Percentiles rank a stretch among this genome's conserved stretches.
Evolutionary conservation across 1,140 invertebrate genomes (phyloP).

Genomic region (Wasmannia auropunctata): DNA sequence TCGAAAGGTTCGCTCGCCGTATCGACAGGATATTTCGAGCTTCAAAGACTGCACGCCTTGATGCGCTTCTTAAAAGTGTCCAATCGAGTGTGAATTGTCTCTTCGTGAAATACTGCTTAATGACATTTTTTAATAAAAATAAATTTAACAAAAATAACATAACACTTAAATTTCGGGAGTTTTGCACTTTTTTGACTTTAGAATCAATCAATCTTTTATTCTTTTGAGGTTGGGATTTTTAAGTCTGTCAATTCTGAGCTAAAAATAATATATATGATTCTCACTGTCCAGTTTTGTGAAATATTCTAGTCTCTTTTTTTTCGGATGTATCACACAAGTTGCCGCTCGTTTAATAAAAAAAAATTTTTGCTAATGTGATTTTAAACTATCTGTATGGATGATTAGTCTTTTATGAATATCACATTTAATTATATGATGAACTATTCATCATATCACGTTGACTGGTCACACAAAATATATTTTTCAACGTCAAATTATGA

Average conservation of each 20-base stretch:
- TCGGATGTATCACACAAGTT: background rate
- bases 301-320: background rate
- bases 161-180: background rate
- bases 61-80: background rate
- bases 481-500: constrained; percentile 34
- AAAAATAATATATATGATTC: constrained; percentile 10
- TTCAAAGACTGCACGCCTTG: background rate
- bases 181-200: background rate
- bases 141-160: background rate
- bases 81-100: background rate
- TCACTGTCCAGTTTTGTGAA: background rate
- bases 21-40: constrained; percentile 1
- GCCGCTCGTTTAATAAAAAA: background rate
- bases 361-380: constrained; percentile 3
- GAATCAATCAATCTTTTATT: background rate
- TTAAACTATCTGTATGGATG: background rate
- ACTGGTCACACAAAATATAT: constrained; percentile 25
- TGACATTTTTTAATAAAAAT: background rate
- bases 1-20: background rate
- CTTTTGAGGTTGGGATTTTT: background rate
- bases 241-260: background rate
- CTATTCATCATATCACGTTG: background rate
- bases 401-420: constrained; percentile 24
- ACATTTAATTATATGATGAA: background rate
- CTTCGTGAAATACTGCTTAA: background rate